phyloP scores from a whole-genome alignment of 2,888 invertebrate species.

The Erpobdella octoculata region DNA sequence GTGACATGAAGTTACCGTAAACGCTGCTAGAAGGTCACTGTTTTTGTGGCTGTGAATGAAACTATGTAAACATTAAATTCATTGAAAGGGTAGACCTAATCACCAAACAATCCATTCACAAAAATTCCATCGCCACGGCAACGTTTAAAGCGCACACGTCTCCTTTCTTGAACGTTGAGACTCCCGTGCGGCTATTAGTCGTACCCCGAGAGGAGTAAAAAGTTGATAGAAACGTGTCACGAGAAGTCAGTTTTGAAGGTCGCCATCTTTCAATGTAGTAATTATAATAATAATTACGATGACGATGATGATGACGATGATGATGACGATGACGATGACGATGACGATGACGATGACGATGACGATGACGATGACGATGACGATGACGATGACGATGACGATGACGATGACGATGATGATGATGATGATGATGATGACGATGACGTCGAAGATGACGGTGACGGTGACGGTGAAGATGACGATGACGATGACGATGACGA shows the following conservation, averaged over 20 bases:
- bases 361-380: constrained; percentile 23
- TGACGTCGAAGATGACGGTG: not conserved
- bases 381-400: constrained; percentile 24
- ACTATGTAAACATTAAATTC: not conserved
- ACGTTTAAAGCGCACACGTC: too few relatives aligned
- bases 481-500: not conserved
- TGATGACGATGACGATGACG: constrained; percentile 25
- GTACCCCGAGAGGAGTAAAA: too few relatives aligned
- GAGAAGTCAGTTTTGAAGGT: too few relatives aligned
- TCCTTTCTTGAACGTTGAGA: too few relatives aligned
- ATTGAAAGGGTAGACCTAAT: not conserved
- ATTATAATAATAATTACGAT: not conserved
- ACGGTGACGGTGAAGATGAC: not conserved
- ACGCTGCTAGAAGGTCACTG: too few relatives aligned
- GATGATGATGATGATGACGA: constrained; percentile 10
- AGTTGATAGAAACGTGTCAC: too few relatives aligned
- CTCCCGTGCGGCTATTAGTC: too few relatives aligned
- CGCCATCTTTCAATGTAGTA: too few relatives aligned
- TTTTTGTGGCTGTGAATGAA: too few relatives aligned
- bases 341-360: constrained; percentile 27
- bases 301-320: constrained; percentile 14
- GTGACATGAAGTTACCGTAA: too few relatives aligned
- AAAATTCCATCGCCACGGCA: too few relatives aligned
- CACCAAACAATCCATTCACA: too few relatives aligned
- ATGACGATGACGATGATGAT: constrained; percentile 19